phyloP scores from a whole-genome alignment of 2,113 vertebrate genomes.

The Plecotus auritus region DNA sequence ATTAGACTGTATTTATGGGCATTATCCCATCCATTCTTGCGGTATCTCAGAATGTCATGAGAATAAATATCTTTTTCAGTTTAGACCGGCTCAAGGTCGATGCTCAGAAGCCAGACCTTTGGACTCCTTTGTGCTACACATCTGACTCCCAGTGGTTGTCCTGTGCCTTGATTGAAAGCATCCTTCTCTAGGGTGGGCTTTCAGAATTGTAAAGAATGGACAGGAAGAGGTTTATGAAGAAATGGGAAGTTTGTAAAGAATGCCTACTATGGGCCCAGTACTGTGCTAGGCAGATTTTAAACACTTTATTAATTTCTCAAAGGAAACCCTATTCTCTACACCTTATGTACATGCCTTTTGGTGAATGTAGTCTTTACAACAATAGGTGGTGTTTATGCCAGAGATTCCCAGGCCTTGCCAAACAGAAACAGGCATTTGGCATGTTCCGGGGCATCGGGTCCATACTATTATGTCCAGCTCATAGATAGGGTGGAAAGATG shows the following conservation, averaged over 20 bases:
- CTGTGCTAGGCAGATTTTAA: background rate
- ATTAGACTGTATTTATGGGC: background rate
- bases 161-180: background rate
- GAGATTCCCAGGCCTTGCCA: background rate
- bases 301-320: background rate
- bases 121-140: background rate
- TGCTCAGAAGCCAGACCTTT: background rate
- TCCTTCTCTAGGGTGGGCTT: background rate
- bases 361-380: background rate
- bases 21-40: background rate
- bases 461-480: background rate
- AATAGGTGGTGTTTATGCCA: background rate
- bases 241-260: background rate
- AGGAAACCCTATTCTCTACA: background rate
- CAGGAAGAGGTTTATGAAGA: background rate
- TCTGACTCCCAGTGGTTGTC: background rate
- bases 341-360: background rate
- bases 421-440: constrained; percentile 8
- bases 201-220: background rate
- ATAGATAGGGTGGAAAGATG: background rate
- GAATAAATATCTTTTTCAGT: constrained; percentile 13
- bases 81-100: background rate
- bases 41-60: background rate
- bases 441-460: background rate
- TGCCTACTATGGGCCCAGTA: background rate